These are phyloP conservation scores for Pseudobourletiella spinata DNA, from an alignment of 1,140 invertebrate genomes.

Conservation along the genomic window DNA sequence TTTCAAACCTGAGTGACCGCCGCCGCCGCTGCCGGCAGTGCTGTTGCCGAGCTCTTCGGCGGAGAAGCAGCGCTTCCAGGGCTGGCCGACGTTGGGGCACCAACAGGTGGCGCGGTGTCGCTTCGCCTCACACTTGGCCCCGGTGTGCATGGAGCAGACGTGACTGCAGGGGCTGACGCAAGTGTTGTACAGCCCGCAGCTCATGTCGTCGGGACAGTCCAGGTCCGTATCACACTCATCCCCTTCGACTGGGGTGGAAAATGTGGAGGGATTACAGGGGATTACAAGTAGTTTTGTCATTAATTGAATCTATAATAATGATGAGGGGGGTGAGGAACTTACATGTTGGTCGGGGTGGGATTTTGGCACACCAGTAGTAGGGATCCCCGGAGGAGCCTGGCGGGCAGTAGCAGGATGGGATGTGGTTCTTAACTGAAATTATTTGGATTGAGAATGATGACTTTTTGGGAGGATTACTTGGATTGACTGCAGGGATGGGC, in stretches of 20 bases:
- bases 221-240: slow-evolving; percentile 34
- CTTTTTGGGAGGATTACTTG: too few species aligned
- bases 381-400: slow-evolving; percentile 32
- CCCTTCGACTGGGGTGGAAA: slow-evolving; percentile 34
- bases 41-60: slow-evolving; percentile 27
- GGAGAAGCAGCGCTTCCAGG: slow-evolving; percentile 33
- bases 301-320: slow-evolving; percentile 1
- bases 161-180: slow-evolving; percentile 35
- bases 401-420: slow-evolving; percentile 33
- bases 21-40: too few species aligned
- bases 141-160: slow-evolving; percentile 36
- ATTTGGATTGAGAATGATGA: too few species aligned
- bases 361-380: slow-evolving; percentile 32
- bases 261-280: too few species aligned
- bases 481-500: too few species aligned
- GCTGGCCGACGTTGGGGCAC: slow-evolving; percentile 36
- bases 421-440: slow-evolving; percentile 32
- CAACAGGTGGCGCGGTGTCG: slow-evolving; percentile 34
- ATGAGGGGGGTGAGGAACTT: too few species aligned
- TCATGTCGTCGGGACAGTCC: slow-evolving; percentile 36
- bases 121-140: slow-evolving; percentile 36
- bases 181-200: slow-evolving; percentile 31
- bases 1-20: too few species aligned
- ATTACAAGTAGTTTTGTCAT: too few species aligned
- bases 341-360: slow-evolving; percentile 33